Base-by-base conservation (phyloP, 2,797 vertebrate species). In the Myoxocephalus aenaeus region DNA sequence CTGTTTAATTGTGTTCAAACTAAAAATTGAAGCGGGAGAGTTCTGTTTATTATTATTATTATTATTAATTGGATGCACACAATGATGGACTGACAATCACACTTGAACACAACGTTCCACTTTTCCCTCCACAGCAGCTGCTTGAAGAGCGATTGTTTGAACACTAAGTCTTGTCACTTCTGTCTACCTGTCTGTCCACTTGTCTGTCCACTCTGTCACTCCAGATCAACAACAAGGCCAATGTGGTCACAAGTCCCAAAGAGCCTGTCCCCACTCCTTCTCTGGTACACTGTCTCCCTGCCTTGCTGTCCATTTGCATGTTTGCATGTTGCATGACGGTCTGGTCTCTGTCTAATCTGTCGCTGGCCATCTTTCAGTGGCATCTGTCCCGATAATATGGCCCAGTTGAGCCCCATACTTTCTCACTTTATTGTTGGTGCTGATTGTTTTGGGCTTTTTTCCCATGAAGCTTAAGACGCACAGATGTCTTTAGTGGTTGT, bases 221-320 rank as follows among this genome's bases (percentile, higher is more conserved):
- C 94, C 96, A 99, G 97, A 98, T 98, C 96, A 98, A 98, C 97
- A 99, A 96, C 97, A 99, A 98, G 97, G 94, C 96, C 93, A 98
- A 98, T 97, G 96, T 98, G 95, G 96, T 98, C 96, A 97, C 95
- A 96, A 97, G 97, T 95, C 96, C 97, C 93, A 98, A 97, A 98
- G 97, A 98, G 94, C 95, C 96, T 93, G 95, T 95, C 90, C 95
- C 96, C 90, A 95, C 96, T 95, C 97, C 97, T 61, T 96, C 96
- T 95, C 97, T 99, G 98, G 97, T 98, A 99, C 90, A 84, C 87
- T 86, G 88, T 82, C 77, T 85, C 86, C 83, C 83, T 87, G 83
- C 83, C 78, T 95, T 87, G 58, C 87, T 86, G 81, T 44, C 70
- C 64, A 70, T 86, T 62, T 34, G 34, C 34, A 8, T 34, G 34